A percentile compares a stretch with the other conserved stretches of the same genome.
Conservation (phyloP, 2,113 vertebrate genomes). For the Ameiurus melas region DNA sequence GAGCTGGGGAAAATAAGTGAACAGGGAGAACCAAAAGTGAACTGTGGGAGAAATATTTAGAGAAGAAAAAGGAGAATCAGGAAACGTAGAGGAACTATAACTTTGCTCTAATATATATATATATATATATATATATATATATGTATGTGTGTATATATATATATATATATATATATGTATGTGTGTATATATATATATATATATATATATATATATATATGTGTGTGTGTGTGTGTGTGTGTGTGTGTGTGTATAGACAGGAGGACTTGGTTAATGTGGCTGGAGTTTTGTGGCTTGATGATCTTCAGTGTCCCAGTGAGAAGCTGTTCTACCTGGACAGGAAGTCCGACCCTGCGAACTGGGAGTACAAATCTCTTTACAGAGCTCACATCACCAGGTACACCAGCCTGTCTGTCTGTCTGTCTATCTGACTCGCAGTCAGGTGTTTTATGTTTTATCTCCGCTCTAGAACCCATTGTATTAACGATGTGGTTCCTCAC, state of each 20-base stretch:
- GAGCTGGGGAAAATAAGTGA: neutral
- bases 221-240: neutral
- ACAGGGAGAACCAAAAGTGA: neutral
- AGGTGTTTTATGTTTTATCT: neutral
- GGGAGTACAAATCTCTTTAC: constrained; percentile 94
- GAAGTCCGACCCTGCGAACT: constrained; percentile 88
- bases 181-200: too few relatives aligned
- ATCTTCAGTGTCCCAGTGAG: constrained; percentile 69
- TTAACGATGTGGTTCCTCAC: neutral
- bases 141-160: too few relatives aligned
- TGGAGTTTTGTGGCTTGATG: constrained; percentile 85
- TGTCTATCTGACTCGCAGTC: neutral
- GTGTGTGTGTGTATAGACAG: neutral
- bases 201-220: too few relatives aligned
- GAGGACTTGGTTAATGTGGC: constrained; percentile 41
- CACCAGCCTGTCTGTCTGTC: neutral
- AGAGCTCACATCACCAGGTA: constrained; percentile 90
- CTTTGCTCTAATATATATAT: neutral
- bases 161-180: neutral
- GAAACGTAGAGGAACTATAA: neutral
- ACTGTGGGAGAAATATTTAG: neutral
- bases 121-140: too few relatives aligned
- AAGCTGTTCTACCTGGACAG: constrained; percentile 84
- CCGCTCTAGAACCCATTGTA: neutral
- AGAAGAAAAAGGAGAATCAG: neutral